Evolutionary conservation across 1,140 invertebrate species (phyloP).

Genomic region (Muscidifurax raptorellus): DNA sequence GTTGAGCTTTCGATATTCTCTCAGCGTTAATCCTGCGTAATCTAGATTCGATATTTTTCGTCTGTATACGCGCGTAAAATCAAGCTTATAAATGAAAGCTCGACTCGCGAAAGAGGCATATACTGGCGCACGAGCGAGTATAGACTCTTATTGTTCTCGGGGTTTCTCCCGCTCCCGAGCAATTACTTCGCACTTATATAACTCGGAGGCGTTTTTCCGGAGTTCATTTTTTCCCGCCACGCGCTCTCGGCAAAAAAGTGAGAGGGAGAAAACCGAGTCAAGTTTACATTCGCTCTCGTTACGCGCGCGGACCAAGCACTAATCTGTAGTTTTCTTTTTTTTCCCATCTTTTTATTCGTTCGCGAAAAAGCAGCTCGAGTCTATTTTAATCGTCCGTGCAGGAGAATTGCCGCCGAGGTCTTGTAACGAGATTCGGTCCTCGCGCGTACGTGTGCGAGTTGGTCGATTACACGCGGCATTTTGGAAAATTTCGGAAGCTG

Average conservation of each 20-base stretch:
- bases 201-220: slow-evolving; percentile 48
- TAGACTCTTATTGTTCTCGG: slow-evolving; percentile 56
- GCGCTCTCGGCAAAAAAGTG: background rate
- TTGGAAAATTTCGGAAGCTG: no score
- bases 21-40: no score
- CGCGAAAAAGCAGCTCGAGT: background rate
- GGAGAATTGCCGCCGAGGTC: background rate
- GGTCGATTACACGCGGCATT: no score
- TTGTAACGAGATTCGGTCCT: background rate
- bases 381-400: slow-evolving; percentile 5
- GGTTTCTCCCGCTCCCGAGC: slow-evolving; percentile 37
- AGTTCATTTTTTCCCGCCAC: slow-evolving; percentile 20
- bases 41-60: no score
- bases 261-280: background rate
- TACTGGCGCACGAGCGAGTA: background rate
- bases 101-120: background rate
- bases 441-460: background rate
- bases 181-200: slow-evolving; percentile 64
- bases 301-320: background rate
- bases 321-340: slow-evolving; percentile 1
- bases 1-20: no score
- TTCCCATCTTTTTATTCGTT: background rate
- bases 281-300: background rate
- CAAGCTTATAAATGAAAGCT: background rate
- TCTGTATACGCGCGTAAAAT: background rate